phyloP scores from a whole-genome alignment of 2,113 vertebrate genomes.

The human (Homo sapiens) region GRCh38 chr12:97645501-97646000 shows the following conservation, averaged over 20 bases:
- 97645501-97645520: neutral
- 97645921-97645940: neutral
- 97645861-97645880: neutral
- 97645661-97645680: neutral
- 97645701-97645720: neutral
- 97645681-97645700: neutral
- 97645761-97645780: neutral
- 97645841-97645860: neutral
- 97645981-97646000: neutral
- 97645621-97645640: neutral
- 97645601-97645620: neutral
- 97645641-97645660: conserved; percentile 6
- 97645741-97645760: conserved; percentile 6
- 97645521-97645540: neutral
- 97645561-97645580: neutral
- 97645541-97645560: neutral
- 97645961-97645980: conserved; percentile 32
- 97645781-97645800: conserved; percentile 2
- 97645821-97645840: neutral
- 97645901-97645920: neutral
- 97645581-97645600: neutral
- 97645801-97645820: neutral
- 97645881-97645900: neutral
- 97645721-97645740: conserved; percentile 31
- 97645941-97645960: neutral